Evolutionary conservation across 2,888 invertebrate species (phyloP), one percentile per base, ranked within the genome.

Genomic region (Epinotia nisella): DNA sequence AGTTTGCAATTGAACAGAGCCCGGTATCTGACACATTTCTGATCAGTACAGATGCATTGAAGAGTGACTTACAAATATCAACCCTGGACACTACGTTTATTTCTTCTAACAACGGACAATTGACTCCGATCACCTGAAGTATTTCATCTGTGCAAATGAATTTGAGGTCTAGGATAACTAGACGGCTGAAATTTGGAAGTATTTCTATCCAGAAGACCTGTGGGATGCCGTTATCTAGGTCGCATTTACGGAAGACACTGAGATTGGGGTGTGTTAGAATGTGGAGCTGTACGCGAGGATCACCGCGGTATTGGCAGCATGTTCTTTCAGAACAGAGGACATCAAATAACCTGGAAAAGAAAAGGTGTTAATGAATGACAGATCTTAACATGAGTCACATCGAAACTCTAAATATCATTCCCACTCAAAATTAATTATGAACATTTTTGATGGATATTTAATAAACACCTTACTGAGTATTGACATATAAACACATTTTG

Each of bases 131-230:
- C 35, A 92, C 87, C 81, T 91, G 81, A 15, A 94, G 88, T 60
- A 94, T 93, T 84, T 94, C 94, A 78, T 94, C 93, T 24, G 94
- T 93, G 77, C 94, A 94, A 76, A 93, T 89, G 78, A 94, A 93
- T 83, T 92, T 94, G 56, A 94, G 88, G 76, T 94, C 93, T 3
- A 94, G 87, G 72, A 92, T 85, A 13, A 90, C 84, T 79, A 94
- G 85, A 68, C 87, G 87, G 72, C 78, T 86, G 75, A 93, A 90
- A 75, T 81, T 87, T 19, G 90, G 85, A 41, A 94, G 83, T 66
- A 83, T 86, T 21, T 87, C 83, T 49, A 90, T 83, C 94, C 94
- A 94, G 82, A 91, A 94, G 61, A 79, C 76, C 72, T 89, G 89
- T 15, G 92, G 88, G 78, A 93, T 88, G 78, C 90, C 82, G 79